Evolutionary conservation across 2,888 invertebrate species (phyloP), one percentile per base, ranked within the genome.

Genomic region (Caenorhabditis sulstoni): DNA sequence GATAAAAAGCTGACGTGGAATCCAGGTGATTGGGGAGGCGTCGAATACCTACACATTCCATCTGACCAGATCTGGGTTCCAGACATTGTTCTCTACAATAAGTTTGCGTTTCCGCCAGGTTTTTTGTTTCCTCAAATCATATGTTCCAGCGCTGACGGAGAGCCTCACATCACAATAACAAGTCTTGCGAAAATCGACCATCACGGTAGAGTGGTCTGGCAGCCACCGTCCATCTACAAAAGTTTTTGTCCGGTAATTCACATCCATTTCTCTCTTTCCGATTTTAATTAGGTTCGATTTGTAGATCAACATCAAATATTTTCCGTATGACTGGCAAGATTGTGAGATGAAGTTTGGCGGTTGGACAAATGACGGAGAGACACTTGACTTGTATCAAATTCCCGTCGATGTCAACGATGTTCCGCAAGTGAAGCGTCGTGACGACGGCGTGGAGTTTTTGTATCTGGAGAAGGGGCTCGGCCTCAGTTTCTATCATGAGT

Each of bases 21-120:
- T 91, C 96, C 96, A 65, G 94, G 94, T 89, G 96, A 96, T 90
- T 96, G 96, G 91, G 96, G 96, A 44, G 96, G 96, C 3, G 96
- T 96, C 39, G 95, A 96, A 90, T 96, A 95, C 95, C 49, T 96
- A 37, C 96, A 96, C 91, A 96, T 96, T 77, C 96, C 96, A 71
- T 96, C 96, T 22, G 96, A 96, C 92, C 96, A 96, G 92, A 96
- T 96, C 90, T 96, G 96, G 96, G 93, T 95, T 87, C 96, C 96
- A 39, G 96, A 96, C 92, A 96, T 96, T 91, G 95, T 96, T 45
- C 93, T 96, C 75, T 96, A 96, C 92, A 96, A 96, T 92, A 94
- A 94, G 94, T 94, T 12, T 62, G 49, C 49, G 7, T 29, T 22
- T 14, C 20, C n/a, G 11, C 44, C 39, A n/a, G 7, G 29, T 57